phyloP scores from a whole-genome alignment of 2,113 vertebrate genomes.

The Oreochromis tanganicae region DNA sequence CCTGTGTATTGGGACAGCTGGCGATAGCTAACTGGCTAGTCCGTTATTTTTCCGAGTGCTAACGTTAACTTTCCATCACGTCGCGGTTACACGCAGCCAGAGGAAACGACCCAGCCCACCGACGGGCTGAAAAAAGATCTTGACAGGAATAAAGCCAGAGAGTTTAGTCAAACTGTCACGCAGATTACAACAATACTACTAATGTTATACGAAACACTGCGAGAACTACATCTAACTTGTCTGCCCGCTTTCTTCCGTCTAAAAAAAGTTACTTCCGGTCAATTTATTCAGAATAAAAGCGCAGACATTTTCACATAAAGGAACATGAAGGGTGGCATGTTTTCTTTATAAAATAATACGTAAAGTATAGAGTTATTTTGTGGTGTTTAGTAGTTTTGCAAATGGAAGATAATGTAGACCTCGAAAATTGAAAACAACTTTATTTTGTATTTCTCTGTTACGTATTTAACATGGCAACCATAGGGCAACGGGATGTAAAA shows the following conservation, averaged over 20 bases:
- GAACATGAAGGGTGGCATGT: not conserved
- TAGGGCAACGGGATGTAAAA: too few species aligned
- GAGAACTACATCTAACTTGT: conserved; percentile 3
- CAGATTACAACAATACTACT: not conserved
- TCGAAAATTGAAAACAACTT: too few species aligned
- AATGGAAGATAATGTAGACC: too few species aligned
- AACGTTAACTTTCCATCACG: not conserved
- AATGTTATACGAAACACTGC: not conserved
- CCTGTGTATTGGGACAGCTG: not conserved
- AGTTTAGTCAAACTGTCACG: not conserved
- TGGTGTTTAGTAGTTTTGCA: too few species aligned
- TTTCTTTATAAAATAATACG: not conserved
- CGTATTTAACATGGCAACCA: too few species aligned
- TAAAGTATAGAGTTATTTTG: not conserved
- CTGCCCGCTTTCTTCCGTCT: not conserved
- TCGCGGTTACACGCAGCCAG: not conserved
- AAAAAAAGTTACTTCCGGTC: not conserved
- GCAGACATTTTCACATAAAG: not conserved
- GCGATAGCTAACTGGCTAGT: not conserved
- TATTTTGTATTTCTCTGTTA: too few species aligned
- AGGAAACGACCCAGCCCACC: not conserved
- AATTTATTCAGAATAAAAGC: not conserved
- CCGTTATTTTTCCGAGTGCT: not conserved
- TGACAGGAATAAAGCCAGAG: not conserved
- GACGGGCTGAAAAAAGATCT: not conserved